These are phyloP conservation scores for Nannoperca obscura DNA, from an alignment of 2,797 vertebrate species.

Conservation along the genomic window DNA sequence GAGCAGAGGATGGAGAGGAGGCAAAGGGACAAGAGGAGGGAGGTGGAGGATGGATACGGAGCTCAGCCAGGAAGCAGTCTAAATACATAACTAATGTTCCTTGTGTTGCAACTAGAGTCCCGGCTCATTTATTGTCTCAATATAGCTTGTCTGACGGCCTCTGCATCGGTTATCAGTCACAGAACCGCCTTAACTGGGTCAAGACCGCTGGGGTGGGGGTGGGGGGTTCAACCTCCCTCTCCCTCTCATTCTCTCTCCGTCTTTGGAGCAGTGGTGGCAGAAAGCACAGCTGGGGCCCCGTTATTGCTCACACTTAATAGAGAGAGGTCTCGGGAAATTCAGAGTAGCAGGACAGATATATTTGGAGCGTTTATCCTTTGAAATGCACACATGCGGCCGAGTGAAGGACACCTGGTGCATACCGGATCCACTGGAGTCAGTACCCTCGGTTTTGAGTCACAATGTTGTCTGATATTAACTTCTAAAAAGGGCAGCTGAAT, in stretches of 20 bases:
- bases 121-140: conserved; percentile 86
- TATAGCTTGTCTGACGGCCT: conserved; percentile 81
- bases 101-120: conserved; percentile 69
- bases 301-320: conserved; percentile 78
- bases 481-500: neutral
- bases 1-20: conserved; percentile 4
- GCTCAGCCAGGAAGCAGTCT: conserved; percentile 75
- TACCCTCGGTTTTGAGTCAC: neutral
- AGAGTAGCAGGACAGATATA: conserved; percentile 65
- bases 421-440: conserved; percentile 10
- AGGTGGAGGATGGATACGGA: conserved; percentile 44
- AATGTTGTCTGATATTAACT: neutral
- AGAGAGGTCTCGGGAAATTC: conserved; percentile 72
- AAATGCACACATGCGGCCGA: conserved; percentile 58
- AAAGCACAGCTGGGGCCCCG: conserved; percentile 77
- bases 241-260: conserved; percentile 55
- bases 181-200: conserved; percentile 83
- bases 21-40: conserved; percentile 8
- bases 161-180: conserved; percentile 84
- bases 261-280: conserved; percentile 64
- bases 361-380: conserved; percentile 70
- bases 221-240: conserved; percentile 42
- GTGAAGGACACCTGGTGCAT: conserved; percentile 67
- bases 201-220: conserved; percentile 77
- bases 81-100: conserved; percentile 84